Evolutionary conservation across 1,140 invertebrate species (phyloP).

Genomic region (Venturia canescens): DNA sequence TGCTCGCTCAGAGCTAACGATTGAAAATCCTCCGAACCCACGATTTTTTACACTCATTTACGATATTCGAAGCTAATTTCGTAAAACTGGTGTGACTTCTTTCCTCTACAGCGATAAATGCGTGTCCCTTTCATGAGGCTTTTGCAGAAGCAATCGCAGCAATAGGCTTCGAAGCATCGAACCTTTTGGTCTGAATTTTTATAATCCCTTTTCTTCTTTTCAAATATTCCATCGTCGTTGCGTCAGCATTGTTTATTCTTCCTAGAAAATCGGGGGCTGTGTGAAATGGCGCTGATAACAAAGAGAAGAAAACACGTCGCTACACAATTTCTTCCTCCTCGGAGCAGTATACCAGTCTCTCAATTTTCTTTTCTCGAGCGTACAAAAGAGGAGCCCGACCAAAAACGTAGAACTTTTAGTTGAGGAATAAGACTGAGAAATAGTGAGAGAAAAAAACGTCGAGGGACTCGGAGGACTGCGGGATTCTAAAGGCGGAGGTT

Average conservation of each 20-base stretch:
- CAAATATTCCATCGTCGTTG: too few species aligned
- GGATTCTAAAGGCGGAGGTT: slow-evolving; percentile 26
- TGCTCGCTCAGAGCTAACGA: slow-evolving; percentile 35
- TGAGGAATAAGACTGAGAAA: slow-evolving; percentile 4
- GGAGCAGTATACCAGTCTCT: neutral
- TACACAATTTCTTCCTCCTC: neutral
- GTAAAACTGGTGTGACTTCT: neutral
- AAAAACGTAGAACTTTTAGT: slow-evolving; percentile 15
- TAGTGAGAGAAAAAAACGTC: neutral
- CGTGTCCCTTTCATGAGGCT: too few species aligned
- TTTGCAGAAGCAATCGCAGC: too few species aligned
- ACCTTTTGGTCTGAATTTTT: too few species aligned
- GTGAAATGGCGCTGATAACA: neutral
- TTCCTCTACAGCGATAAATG: too few species aligned
- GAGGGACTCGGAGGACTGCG: neutral
- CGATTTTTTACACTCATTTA: neutral
- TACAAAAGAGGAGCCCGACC: neutral
- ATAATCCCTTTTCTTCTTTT: too few species aligned
- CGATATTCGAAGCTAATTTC: neutral
- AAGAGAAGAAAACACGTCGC: neutral
- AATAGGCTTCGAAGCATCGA: too few species aligned
- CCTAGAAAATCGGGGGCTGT: too few species aligned
- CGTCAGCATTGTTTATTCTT: too few species aligned
- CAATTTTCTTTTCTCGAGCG: neutral
- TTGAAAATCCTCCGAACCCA: neutral